A percentile compares a stretch with the other conserved stretches of the same genome.
Conservation (phyloP, 2,888 invertebrate species). For the Fragum whitleyi region DNA sequence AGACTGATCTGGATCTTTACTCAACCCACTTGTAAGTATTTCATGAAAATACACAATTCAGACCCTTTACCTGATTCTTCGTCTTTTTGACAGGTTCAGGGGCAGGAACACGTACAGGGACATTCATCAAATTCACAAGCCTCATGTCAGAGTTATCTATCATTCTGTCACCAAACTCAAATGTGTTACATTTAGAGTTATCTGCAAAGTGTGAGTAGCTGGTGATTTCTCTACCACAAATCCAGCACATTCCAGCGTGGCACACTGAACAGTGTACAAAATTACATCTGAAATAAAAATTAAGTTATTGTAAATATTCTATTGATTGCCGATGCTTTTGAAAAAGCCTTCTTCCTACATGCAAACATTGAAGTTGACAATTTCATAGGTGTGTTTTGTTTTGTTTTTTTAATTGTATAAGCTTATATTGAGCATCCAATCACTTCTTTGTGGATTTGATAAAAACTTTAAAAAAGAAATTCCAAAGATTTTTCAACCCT, state of each 20-base stretch:
- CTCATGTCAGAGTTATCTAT: conserved; percentile 50
- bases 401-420: too few relatives aligned
- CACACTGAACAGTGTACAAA: conserved; percentile 74
- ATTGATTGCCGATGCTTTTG: neutral
- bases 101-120: neutral
- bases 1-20: too few relatives aligned
- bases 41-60: too few relatives aligned
- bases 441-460: too few relatives aligned
- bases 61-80: too few relatives aligned
- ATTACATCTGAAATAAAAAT: conserved; percentile 72
- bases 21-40: too few relatives aligned
- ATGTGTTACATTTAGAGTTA: conserved; percentile 46
- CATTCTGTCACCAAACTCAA: conserved; percentile 27
- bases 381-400: too few relatives aligned
- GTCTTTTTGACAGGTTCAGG: neutral
- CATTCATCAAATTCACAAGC: neutral
- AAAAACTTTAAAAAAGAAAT: too few relatives aligned
- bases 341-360: neutral
- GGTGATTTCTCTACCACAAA: conserved; percentile 67
- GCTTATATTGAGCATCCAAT: too few relatives aligned
- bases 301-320: neutral
- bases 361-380: too few relatives aligned
- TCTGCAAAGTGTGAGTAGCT: conserved; percentile 62
- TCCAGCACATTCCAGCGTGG: conserved; percentile 69
- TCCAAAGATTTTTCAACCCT: too few relatives aligned